Conservation (phyloP, 2,797 vertebrate genomes). For the Coregonus ussuriensis region DNA sequence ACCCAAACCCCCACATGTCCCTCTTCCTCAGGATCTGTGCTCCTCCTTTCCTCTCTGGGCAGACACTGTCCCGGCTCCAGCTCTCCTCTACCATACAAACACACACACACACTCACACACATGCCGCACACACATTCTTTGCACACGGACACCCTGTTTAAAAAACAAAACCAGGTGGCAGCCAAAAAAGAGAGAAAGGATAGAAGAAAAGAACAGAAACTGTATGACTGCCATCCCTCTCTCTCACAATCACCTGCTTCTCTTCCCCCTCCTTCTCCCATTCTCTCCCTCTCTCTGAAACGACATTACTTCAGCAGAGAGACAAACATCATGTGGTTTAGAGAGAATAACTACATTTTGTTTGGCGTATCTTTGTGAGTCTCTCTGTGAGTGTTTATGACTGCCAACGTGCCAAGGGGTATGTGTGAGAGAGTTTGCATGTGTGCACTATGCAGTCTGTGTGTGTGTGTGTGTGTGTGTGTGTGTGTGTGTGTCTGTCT, state of each 20-base stretch:
- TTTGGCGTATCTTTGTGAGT: conserved; percentile 33
- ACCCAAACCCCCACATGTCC: conserved; percentile 42
- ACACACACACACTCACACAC: neutral
- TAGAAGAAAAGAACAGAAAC: conserved; percentile 40
- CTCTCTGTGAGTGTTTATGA: neutral
- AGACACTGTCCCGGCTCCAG: neutral
- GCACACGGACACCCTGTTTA: conserved; percentile 59
- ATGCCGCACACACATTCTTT: conserved; percentile 61
- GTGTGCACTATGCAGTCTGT: neutral
- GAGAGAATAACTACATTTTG: conserved; percentile 58
- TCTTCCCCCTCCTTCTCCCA: conserved; percentile 17
- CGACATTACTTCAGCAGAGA: conserved; percentile 43
- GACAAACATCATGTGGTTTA: conserved; percentile 68
- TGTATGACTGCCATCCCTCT: conserved; percentile 51
- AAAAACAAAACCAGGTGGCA: conserved; percentile 64
- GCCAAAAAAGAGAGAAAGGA: conserved; percentile 53
- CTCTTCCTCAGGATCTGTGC: conserved; percentile 55
- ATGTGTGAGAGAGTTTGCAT: neutral
- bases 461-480: neutral
- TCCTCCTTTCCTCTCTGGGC: conserved; percentile 30
- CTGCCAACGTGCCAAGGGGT: conserved; percentile 5
- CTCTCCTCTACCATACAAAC: conserved; percentile 16
- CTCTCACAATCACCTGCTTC: conserved; percentile 40
- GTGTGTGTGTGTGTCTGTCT: neutral
- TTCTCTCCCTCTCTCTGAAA: conserved; percentile 36